A percentile compares a stretch with the other conserved stretches of the same genome.
Conservation (phyloP, 2,797 vertebrate species). For the Phrynocephalus vlangalii region DNA sequence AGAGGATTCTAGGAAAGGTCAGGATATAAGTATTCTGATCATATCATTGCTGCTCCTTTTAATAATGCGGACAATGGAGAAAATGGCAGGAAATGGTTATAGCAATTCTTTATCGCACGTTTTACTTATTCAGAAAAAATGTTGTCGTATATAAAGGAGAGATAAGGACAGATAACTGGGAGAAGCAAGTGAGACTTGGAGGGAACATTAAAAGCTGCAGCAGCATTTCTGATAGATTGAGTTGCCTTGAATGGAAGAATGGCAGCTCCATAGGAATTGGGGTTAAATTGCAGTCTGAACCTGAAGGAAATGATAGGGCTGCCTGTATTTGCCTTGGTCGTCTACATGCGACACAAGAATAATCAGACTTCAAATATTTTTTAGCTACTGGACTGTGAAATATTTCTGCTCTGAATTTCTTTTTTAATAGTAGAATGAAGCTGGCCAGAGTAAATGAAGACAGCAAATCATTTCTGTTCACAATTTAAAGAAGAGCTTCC, state of each 20-base stretch:
- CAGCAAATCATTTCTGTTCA: neutral
- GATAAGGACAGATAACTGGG: constrained; percentile 40
- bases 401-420: constrained; percentile 18
- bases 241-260: constrained; percentile 37
- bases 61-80: constrained; percentile 41
- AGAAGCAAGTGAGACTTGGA: constrained; percentile 47
- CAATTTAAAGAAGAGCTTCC: constrained; percentile 17
- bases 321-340: constrained; percentile 45
- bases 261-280: constrained; percentile 42
- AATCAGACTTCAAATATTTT: constrained; percentile 13
- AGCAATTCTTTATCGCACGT: constrained; percentile 45
- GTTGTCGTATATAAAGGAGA: constrained; percentile 23
- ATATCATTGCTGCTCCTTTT: neutral
- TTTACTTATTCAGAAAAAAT: constrained; percentile 51
- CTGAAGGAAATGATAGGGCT: constrained; percentile 51
- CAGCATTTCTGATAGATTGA: constrained; percentile 35
- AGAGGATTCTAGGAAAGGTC: constrained; percentile 35
- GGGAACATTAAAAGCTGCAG: constrained; percentile 28
- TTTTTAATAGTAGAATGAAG: neutral
- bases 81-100: constrained; percentile 49
- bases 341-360: constrained; percentile 37
- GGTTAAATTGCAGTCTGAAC: constrained; percentile 63
- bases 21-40: constrained; percentile 40
- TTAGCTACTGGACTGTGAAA: neutral
- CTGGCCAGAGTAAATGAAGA: rapidly evolving